Evolutionary conservation across 2,113 vertebrate genomes (phyloP).

Genomic region (Vidua macroura): DNA sequence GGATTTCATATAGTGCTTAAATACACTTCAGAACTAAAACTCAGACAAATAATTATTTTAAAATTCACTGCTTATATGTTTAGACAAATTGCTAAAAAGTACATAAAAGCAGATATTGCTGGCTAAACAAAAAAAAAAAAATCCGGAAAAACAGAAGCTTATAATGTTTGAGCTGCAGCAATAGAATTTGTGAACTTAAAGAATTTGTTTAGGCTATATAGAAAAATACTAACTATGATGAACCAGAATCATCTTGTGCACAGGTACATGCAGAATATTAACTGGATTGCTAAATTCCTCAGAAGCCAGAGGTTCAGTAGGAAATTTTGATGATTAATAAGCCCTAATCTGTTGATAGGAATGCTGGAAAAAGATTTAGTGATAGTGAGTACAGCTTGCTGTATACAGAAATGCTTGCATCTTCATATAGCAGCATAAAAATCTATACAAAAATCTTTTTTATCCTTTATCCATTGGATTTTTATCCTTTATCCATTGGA

Average conservation of each 20-base stretch:
- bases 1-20: not conserved
- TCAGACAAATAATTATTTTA: not conserved
- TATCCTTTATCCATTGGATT: not conserved
- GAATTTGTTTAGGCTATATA: not conserved
- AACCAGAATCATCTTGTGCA: fast-evolving
- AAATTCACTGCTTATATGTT: not conserved
- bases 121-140: not conserved
- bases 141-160: not conserved
- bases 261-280: not conserved
- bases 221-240: not conserved
- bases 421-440: not conserved
- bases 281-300: not conserved
- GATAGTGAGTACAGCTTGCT: not conserved
- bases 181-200: not conserved
- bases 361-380: not conserved
- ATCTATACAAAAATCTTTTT: not conserved
- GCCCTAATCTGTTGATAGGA: not conserved
- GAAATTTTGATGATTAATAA: not conserved
- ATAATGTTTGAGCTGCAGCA: not conserved
- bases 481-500: not conserved
- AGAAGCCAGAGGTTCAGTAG: not conserved
- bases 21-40: not conserved
- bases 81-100: not conserved
- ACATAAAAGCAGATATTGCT: not conserved
- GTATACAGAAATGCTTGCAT: not conserved